Evolutionary conservation across 2,888 invertebrate genomes (phyloP).

Genomic region (Melanotus villosus): DNA sequence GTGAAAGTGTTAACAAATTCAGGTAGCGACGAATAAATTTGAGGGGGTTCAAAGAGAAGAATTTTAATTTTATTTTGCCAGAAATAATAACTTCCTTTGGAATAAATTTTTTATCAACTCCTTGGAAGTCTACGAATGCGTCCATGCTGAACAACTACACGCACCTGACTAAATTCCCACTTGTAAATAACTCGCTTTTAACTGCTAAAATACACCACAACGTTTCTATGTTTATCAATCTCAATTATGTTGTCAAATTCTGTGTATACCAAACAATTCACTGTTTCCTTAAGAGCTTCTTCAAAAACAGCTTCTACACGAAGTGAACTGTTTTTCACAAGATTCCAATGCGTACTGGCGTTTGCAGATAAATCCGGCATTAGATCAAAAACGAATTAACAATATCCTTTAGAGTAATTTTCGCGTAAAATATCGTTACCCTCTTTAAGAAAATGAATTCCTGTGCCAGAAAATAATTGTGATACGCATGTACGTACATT

Average conservation of each 20-base stretch:
- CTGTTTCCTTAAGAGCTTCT: slow-evolving; percentile 19
- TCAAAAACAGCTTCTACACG: slow-evolving; percentile 20
- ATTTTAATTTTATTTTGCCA: too few species aligned
- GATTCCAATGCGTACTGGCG: slow-evolving; percentile 20
- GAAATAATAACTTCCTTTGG: slow-evolving; percentile 1
- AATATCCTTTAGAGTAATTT: slow-evolving; percentile 20
- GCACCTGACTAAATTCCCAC: neutral
- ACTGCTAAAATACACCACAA: slow-evolving; percentile 21
- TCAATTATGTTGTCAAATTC: slow-evolving; percentile 29
- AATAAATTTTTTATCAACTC: neutral
- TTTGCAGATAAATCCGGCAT: slow-evolving; percentile 27
- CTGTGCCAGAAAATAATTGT: slow-evolving; percentile 25
- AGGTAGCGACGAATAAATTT: too few species aligned
- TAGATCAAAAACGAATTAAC: slow-evolving; percentile 28
- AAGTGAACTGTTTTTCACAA: slow-evolving; percentile 23
- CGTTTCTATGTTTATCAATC: slow-evolving; percentile 26
- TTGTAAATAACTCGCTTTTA: neutral
- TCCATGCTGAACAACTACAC: neutral
- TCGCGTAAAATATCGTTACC: slow-evolving; percentile 17
- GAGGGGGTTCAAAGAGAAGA: too few species aligned
- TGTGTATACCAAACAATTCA: slow-evolving; percentile 19
- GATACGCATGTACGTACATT: slow-evolving; percentile 7
- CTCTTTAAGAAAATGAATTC: slow-evolving; percentile 32
- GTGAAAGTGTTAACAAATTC: too few species aligned
- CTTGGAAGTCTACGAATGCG: neutral